Base-by-base conservation (phyloP, 2,888 invertebrate species). In the Agrypnus murinus region DNA sequence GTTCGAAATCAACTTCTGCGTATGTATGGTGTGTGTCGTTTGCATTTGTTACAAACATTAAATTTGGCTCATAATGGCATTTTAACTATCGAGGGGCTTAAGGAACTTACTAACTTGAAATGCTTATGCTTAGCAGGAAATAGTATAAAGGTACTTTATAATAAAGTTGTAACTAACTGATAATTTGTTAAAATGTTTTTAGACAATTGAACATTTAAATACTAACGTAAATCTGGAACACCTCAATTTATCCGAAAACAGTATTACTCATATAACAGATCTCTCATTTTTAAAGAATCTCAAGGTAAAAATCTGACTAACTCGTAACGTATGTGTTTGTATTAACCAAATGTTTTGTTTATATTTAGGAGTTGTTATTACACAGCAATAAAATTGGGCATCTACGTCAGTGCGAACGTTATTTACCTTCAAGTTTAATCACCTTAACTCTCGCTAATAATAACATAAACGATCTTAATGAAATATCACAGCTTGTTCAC, bases 41-140 rank as follows among this genome's bases (percentile, higher is more conserved):
- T 97, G 71, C 92, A 92, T 74, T 92, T 93, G 82, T 87, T 97
- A 63, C 91, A 94, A 40, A 91, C 93, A 45, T 86, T 97, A 73
- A 93, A 96, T 84, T 88, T 97, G 50, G 93, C 95, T 74, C 92
- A 95, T 83, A 97, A 97, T 86, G 93, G 93, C 59, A 95, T 97
- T 75, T 88, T 95, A 48, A 93, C 93, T 67, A 95, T 97, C 80
- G 97, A 97, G 85, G 97, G 96, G 8, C 87, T 97, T 10, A 95
- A 95, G 84, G 95, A 96, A 71, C 88, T 97, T 75, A 88, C 90
- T 62, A 92, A 94, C 81, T 87, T 97, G 70, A 92, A 92, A 81
- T 92, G 93, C 81, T 87, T 97, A 60, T 95, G 95, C 86, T 87
- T 97, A 65, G 91, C 93, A 85, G 95, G 94, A 73, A 97, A 97